A percentile compares a stretch with the other conserved stretches of the same genome.
These are phyloP conservation scores for Progne subis DNA, from an alignment of 2,113 vertebrate genomes.

Conservation along the genomic window DNA sequence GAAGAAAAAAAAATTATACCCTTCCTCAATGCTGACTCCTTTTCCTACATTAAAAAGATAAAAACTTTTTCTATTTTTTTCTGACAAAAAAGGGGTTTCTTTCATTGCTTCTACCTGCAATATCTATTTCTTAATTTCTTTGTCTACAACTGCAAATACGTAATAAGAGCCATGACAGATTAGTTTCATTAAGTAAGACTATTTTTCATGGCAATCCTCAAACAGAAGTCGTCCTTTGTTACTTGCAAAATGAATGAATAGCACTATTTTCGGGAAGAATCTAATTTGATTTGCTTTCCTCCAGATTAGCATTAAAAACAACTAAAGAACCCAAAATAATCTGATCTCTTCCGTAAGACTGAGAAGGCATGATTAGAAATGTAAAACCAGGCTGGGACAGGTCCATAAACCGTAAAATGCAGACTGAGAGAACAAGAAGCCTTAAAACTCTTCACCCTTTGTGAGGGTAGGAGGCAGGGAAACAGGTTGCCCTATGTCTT, in stretches of 20 bases:
- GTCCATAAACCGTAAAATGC: background rate
- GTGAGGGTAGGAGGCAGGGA: background rate
- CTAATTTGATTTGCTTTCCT: background rate
- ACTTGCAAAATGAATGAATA: background rate
- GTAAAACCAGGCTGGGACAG: background rate
- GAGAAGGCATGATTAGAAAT: slow-evolving; percentile 13
- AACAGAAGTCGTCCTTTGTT: slow-evolving; percentile 35
- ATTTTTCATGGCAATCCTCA: slow-evolving; percentile 29
- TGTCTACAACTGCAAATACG: background rate
- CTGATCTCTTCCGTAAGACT: slow-evolving; percentile 18
- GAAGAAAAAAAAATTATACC: background rate
- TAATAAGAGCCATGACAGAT: slow-evolving; percentile 22
- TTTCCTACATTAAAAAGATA: background rate
- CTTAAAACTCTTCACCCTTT: background rate
- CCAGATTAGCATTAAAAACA: background rate
- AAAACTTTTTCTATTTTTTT: background rate
- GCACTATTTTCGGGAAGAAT: background rate
- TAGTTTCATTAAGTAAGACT: slow-evolving; percentile 25
- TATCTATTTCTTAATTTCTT: slow-evolving; percentile 39
- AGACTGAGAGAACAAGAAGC: background rate
- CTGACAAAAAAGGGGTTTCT: background rate
- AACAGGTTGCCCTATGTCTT: background rate
- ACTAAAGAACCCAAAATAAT: slow-evolving; percentile 8
- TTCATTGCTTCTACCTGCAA: background rate
- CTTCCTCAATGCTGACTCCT: background rate